A percentile compares a stretch with the other conserved stretches of the same genome.
These are phyloP conservation scores for Tenebrosternarchus preto DNA, from an alignment of 2,113 vertebrate genomes.

Conservation along the genomic window DNA sequence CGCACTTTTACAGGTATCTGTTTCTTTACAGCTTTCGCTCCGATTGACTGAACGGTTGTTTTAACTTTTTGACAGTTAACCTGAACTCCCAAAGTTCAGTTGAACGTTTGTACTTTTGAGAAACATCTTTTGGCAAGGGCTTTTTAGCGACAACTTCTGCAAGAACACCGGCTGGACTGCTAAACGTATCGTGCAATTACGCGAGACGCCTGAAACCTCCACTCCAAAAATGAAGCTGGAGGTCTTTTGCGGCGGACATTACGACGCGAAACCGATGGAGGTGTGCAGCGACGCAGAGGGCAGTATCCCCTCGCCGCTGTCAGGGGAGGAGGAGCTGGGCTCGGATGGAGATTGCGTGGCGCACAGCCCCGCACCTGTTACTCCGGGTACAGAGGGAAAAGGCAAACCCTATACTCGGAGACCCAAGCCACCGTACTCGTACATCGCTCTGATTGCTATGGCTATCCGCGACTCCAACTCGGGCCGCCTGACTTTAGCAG, in stretches of 20 bases:
- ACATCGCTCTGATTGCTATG: slow-evolving; percentile 97
- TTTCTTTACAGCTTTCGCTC: background rate
- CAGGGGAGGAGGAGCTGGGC: slow-evolving; percentile 84
- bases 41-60: no score
- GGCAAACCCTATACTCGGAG: slow-evolving; percentile 90
- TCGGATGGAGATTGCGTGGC: slow-evolving; percentile 91
- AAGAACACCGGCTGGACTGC: no score
- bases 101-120: no score
- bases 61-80: no score
- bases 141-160: no score
- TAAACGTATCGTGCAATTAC: no score
- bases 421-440: slow-evolving; percentile 92
- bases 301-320: slow-evolving; percentile 65
- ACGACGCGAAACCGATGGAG: slow-evolving; percentile 69
- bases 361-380: slow-evolving; percentile 76
- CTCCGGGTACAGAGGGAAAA: slow-evolving; percentile 63
- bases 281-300: slow-evolving; percentile 72
- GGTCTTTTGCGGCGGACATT: slow-evolving; percentile 74
- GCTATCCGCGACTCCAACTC: slow-evolving; percentile 88
- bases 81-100: no score
- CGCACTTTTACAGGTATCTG: slow-evolving; percentile 38
- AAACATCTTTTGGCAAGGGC: no score
- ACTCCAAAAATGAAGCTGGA: slow-evolving; percentile 82
- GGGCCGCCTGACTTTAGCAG: slow-evolving; percentile 89
- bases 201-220: no score